Base-by-base conservation (phyloP, 2,888 invertebrate genomes). In the Nipponacmea schrenckii region DNA sequence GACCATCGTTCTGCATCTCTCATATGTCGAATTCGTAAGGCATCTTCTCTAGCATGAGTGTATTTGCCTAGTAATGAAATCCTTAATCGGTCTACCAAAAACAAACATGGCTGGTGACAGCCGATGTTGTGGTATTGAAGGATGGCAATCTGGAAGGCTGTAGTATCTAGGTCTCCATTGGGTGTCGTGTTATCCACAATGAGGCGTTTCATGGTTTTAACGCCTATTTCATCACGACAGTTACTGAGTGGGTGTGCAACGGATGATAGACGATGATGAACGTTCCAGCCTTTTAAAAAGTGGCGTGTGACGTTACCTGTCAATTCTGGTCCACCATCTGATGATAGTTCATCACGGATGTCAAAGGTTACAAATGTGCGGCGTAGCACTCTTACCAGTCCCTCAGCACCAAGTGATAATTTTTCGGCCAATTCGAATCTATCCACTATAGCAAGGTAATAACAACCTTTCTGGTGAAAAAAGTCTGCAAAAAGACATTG, bases 211-310 rank as follows among this genome's bases (percentile, higher is more conserved):
- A n/a, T n/a, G n/a, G n/a, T 80, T 63, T 83, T 81, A 4, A 82
- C 78, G 0, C 79, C 78, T 44, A 83, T 65, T 63, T 81, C 81
- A 3, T 80, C 81, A 1, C 79, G 44, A 64, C 82, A 81, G 70
- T 83, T 83, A 69, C 78, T 80, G 71, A 80, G 80, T 7, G 78
- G 65, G 77, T 81, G n/a, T 12, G 79, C 79, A 0, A 83, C 81
- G 5, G 80, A 83, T 24, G 82, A 82, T 1, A 81, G 67, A 0
- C 79, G 67, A 62, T 83, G 81, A 63, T 79, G 71, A 0, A 83
- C 78, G 17, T 80, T 79, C 81, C 82, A 83, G 26, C 72, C 50
- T n/a, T 71, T 67, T 1, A 83, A 73, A 64, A 83, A 83, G 26
- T 64, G 31, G 14, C 76, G 62, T 2, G 79, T 81, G n/a, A 68